Percentiles rank a stretch among this genome's conserved stretches.
These are phyloP conservation scores for Murina feae DNA, from an alignment of 2,113 vertebrate genomes.

Conservation along the genomic window DNA sequence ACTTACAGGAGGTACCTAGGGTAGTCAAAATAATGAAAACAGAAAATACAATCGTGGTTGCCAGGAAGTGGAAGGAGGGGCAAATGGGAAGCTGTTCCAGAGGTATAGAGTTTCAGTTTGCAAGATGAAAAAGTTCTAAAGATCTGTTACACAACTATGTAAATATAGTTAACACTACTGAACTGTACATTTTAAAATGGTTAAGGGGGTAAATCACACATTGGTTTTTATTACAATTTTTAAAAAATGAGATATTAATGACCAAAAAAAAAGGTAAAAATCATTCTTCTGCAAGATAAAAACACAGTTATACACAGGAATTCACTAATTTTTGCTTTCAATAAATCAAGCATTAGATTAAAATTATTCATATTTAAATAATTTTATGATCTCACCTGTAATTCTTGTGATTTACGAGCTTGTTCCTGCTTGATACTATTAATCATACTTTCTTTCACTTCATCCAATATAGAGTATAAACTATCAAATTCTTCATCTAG, in stretches of 20 bases:
- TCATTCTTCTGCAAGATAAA: not conserved
- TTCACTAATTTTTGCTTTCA: not conserved
- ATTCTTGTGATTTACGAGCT: conserved; percentile 86
- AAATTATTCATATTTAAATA: not conserved
- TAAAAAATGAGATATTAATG: not conserved
- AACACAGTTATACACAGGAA: not conserved
- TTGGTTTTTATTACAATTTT: not conserved
- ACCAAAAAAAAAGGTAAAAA: not conserved
- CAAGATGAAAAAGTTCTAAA: not conserved
- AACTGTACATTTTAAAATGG: not conserved
- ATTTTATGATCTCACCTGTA: conserved; percentile 83
- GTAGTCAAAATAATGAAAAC: conserved; percentile 4
- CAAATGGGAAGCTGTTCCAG: not conserved
- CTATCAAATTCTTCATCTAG: conserved; percentile 93
- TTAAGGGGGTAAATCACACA: not conserved
- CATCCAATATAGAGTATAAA: conserved; percentile 86
- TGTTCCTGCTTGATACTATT: conserved; percentile 88
- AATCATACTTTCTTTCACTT: conserved; percentile 88
- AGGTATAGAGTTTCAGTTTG: not conserved
- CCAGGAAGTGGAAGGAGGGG: not conserved
- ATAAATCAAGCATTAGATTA: not conserved
- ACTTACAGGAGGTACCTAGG: not conserved
- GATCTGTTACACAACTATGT: not conserved
- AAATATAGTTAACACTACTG: not conserved
- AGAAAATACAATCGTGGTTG: not conserved